A percentile compares a stretch with the other conserved stretches of the same genome.
Conservation (phyloP, 2,797 vertebrate species). For the Oryzias sinensis region DNA sequence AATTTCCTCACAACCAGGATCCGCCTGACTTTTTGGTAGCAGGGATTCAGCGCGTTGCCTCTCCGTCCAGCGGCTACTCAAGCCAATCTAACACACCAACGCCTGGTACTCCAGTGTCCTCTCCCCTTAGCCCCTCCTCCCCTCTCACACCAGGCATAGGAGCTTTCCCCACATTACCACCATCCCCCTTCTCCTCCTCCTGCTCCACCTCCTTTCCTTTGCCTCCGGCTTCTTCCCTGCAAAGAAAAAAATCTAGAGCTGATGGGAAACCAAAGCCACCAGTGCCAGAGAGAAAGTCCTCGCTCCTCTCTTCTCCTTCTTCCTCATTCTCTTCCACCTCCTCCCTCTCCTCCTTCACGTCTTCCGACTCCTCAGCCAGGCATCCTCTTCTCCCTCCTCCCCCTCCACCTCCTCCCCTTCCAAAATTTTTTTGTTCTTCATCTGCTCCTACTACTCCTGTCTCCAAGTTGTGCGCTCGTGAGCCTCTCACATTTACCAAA, state of each 20-base stretch:
- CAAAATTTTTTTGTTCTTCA: background rate
- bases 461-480: no score
- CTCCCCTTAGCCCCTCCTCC: constrained; percentile 66
- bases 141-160: constrained; percentile 33
- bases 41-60: constrained; percentile 82
- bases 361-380: constrained; percentile 77
- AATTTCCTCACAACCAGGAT: constrained; percentile 27
- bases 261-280: constrained; percentile 81
- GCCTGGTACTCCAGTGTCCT: constrained; percentile 84
- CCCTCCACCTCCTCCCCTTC: constrained; percentile 31
- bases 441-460: background rate
- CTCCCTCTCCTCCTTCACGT: constrained; percentile 80
- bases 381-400: constrained; percentile 42
- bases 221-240: constrained; percentile 36
- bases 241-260: constrained; percentile 51
- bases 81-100: constrained; percentile 91
- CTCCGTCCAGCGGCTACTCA: constrained; percentile 91
- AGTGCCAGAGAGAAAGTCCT: constrained; percentile 93
- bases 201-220: constrained; percentile 72
- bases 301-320: constrained; percentile 83
- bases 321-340: constrained; percentile 84
- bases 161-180: constrained; percentile 61
- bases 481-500: background rate
- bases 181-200: constrained; percentile 79
- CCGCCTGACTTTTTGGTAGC: constrained; percentile 42